These are phyloP conservation scores for Anthoscopus minutus DNA, from an alignment of 2,113 vertebrate genomes.

Conservation along the genomic window DNA sequence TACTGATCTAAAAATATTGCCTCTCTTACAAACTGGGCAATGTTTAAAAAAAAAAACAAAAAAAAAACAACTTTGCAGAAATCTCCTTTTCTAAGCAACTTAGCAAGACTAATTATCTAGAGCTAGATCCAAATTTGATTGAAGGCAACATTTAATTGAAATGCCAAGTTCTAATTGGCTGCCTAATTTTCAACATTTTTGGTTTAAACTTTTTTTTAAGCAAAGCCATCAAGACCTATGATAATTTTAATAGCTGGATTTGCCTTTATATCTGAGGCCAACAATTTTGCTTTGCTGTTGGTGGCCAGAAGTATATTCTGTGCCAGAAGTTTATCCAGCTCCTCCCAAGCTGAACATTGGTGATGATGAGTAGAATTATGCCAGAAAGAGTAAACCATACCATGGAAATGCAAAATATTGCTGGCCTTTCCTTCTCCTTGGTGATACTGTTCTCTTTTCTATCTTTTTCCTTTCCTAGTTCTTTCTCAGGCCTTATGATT, in stretches of 20 bases:
- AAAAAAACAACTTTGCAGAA: neutral
- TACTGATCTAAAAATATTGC: neutral
- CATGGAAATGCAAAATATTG: neutral
- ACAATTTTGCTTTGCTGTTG: neutral
- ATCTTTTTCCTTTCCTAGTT: neutral
- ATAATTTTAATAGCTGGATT: neutral
- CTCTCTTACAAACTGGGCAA: neutral
- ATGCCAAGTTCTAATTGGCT: neutral
- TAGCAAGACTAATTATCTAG: neutral
- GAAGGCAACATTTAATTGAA: neutral
- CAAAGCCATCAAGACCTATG: neutral
- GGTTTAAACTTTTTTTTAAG: neutral
- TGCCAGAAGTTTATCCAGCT: neutral
- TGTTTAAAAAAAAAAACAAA: neutral
- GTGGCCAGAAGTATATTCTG: neutral
- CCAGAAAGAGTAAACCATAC: neutral
- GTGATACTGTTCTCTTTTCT: neutral
- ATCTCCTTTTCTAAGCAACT: neutral
- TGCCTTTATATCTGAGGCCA: neutral
- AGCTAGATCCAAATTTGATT: neutral
- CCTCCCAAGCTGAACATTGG: neutral
- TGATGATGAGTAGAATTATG: neutral
- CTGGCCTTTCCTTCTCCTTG: neutral
- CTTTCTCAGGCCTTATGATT: neutral
- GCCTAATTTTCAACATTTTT: neutral